phyloP scores from a whole-genome alignment of 2,113 vertebrate genomes.

The Phalacrocorax carbo region DNA sequence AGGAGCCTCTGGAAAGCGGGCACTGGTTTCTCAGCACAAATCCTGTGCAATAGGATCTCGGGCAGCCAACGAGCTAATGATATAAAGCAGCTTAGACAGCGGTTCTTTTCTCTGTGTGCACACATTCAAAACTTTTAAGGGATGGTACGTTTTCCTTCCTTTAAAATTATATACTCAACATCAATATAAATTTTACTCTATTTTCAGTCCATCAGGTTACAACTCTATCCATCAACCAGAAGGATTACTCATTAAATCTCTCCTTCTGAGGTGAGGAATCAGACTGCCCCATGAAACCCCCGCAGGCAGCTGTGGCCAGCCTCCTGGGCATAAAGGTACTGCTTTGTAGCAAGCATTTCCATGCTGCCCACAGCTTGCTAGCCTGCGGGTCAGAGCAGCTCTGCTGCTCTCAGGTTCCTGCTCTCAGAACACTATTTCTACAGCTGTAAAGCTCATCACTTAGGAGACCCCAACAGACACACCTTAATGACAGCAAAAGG shows the following conservation, averaged over 20 bases:
- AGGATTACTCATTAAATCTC: not conserved
- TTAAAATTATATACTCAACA: not conserved
- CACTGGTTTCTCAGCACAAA: not conserved
- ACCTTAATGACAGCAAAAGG: not conserved
- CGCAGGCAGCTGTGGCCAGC: not conserved
- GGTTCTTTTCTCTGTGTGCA: not conserved
- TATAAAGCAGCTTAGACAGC: not conserved
- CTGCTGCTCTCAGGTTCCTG: not conserved
- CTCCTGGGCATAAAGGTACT: not conserved
- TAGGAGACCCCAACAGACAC: not conserved
- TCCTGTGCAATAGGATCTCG: not conserved
- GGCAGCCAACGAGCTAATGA: not conserved
- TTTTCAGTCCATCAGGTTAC: not conserved
- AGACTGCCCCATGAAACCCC: not conserved
- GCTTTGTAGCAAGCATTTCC: not conserved
- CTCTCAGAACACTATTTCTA: not conserved
- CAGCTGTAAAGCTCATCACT: not conserved
- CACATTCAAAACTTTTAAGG: not conserved
- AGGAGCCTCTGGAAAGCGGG: not conserved
- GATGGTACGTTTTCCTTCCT: not conserved
- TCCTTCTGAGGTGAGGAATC: not conserved
- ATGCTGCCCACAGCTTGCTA: not conserved
- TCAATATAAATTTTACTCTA: not conserved
- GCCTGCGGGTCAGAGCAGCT: not conserved
- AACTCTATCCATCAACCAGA: not conserved